A percentile compares a stretch with the other conserved stretches of the same genome.
These are phyloP conservation scores for Thymallus thymallus DNA, from an alignment of 2,113 vertebrate species.

Conservation along the genomic window DNA sequence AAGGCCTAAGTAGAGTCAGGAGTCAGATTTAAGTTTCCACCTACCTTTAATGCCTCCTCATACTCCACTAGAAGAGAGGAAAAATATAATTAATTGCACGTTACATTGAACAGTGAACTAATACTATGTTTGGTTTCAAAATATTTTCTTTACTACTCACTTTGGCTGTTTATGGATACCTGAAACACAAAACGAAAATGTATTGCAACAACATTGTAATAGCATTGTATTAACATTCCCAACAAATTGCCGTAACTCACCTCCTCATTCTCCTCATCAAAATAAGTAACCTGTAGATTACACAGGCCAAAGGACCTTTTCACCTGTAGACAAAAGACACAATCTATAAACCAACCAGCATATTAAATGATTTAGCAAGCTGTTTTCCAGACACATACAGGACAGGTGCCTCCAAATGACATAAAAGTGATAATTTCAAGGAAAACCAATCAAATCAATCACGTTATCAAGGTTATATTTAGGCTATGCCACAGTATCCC, in stretches of 20 bases:
- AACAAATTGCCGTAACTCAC: constrained; percentile 43
- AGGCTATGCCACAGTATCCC: not conserved
- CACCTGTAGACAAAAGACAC: constrained; percentile 50
- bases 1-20: too few relatives aligned
- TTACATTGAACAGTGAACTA: not conserved
- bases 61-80: constrained; percentile 69
- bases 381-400: not conserved
- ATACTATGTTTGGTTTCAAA: not conserved
- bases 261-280: constrained; percentile 76
- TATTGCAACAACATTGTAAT: not conserved
- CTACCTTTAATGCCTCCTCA: constrained; percentile 74
- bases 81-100: not conserved
- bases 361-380: constrained; percentile 1
- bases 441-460: not conserved
- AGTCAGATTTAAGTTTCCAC: not conserved
- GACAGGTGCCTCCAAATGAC: not conserved
- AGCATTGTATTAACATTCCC: not conserved
- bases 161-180: constrained; percentile 74
- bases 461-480: not conserved
- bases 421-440: not conserved
- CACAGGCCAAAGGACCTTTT: constrained; percentile 73
- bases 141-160: constrained; percentile 43
- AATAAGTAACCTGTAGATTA: constrained; percentile 74
- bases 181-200: constrained; percentile 29
- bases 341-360: not conserved